Base-by-base conservation (phyloP, 1,140 invertebrate genomes). In the Pseudachorutes palmiensis region DNA sequence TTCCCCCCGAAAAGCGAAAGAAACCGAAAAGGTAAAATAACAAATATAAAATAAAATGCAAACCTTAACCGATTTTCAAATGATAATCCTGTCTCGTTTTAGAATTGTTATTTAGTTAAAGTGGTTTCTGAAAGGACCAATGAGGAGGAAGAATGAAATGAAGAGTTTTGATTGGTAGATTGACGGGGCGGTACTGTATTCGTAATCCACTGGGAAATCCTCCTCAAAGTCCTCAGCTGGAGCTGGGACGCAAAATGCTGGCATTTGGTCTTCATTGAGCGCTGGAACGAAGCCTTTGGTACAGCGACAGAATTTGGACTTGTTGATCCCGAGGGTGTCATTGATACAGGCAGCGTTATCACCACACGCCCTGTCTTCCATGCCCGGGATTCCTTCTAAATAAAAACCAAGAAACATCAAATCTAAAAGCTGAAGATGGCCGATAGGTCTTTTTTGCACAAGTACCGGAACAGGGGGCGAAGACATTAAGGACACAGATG, bases 281-380 rank as follows among this genome's bases (percentile, higher is more conserved):
- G 5, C 33, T 22, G 62, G 33, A 29, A 49, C 62, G 57, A 62
- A 68, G 26, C 66, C 66, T 45, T 64, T 68, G 29, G 28, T 33
- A 22, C 66, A 68, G 1, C 66, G 28, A 31, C 66, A 68, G 22
- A 64, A 57, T 48, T 36, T 64, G n/a, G 32, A 45, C 41, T 41
- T 57, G 36, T 57, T 64, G 16, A 30, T 36, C n/a, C 51, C 62
- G 0, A 68, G 9, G n/a, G 28, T 30, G 55, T 68, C 66, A 0
- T 31, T 5, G 30, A 1, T 2, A 32, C 66, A 68, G 33, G 63
- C 66, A 49, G 62, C 51, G 24, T 55, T 55, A 5, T 12, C 51
- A 12, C 9, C 24, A 26, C 51, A 55, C 12, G 5, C 36, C 36
- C 5, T 16, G 24, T 55, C 51, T 24, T 16, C 36, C 36, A 41